Percentiles rank a stretch among this genome's conserved stretches.
Evolutionary conservation across 2,888 invertebrate genomes (phyloP).

Genomic region (Odontothrips loti): DNA sequence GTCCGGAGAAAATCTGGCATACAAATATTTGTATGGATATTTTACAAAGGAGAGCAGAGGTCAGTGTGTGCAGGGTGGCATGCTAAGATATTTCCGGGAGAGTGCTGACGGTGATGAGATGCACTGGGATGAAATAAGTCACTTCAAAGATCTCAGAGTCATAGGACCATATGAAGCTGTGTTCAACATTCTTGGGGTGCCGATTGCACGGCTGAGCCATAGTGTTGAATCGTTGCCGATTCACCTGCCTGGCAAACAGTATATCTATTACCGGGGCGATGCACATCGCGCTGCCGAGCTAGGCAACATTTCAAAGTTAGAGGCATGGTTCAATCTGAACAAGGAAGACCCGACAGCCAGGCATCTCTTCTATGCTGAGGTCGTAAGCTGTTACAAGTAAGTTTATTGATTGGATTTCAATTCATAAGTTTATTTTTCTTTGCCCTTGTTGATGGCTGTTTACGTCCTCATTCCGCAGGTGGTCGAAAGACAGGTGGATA

Average conservation of each 20-base stretch:
- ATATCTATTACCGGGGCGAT: neutral
- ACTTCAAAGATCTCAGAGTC: neutral
- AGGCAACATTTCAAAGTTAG: too few species aligned
- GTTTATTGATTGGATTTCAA: too few species aligned
- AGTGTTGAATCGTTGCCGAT: neutral
- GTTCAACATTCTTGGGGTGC: neutral
- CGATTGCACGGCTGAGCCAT: neutral
- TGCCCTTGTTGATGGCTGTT: too few species aligned
- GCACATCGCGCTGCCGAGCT: neutral
- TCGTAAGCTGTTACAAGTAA: too few species aligned
- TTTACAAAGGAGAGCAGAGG: neutral
- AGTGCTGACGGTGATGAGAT: neutral
- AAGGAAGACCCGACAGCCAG: too few species aligned
- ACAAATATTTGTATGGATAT: neutral
- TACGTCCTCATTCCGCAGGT: too few species aligned
- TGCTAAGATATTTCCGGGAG: neutral
- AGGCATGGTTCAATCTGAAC: too few species aligned
- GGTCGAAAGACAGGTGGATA: too few species aligned
- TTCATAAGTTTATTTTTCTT: too few species aligned
- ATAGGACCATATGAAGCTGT: neutral
- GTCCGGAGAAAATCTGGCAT: neutral
- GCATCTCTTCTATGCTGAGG: too few species aligned
- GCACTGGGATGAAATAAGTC: neutral
- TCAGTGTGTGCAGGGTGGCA: neutral
- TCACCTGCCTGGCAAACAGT: neutral